Base-by-base conservation (phyloP, 2,797 vertebrate genomes). In the Artibeus lituratus region DNA sequence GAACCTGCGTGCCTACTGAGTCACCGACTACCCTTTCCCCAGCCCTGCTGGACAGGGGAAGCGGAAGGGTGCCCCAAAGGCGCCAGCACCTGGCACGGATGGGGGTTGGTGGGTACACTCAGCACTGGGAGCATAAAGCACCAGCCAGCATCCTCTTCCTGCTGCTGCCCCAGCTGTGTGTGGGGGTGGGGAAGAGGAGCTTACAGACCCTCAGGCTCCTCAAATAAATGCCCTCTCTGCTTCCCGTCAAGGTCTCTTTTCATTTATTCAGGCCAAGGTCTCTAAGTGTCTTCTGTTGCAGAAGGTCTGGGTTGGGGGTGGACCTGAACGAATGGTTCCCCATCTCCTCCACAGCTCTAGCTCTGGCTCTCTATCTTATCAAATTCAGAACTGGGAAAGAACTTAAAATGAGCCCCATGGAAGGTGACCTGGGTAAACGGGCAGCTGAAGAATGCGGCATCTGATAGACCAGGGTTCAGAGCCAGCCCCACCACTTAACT, bases 181-280 rank as follows among this genome's bases (percentile, higher is more conserved):
- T 37, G 16, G 5, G 37, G 29, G 35, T 15, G 26, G 32, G 26
- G 53, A 24, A n/a, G 32, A 69, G 76, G 29, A 49, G 70, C 37
- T 73, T 69, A 37, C 32, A 53, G 35, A 19, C 5, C 15, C 67
- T 47, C 44, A 39, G 32, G 10, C 32, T 89, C 42, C 32, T 93
- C 84, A 94, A 94, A 91, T 98, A 97, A 97, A 97, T 3, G 18
- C 26, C 21, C 19, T 78, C 11, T 88, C 39, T 39, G 57, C 37
- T 39, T 88, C 22, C 73, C 47, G 59, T 35, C 32, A 59, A 88
- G 37, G 90, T 77, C 59, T 90, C 84, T 47, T 82, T 22, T 81
- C 26, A 15, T 55, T 95, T 86, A 62, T 74, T 87, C 51, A 69
- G 84, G 53, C n/a, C 37, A 51, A 44, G 14, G 57, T 77, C 2